Base-by-base conservation (phyloP, 2,888 invertebrate genomes). In the Agrypnus murinus region DNA sequence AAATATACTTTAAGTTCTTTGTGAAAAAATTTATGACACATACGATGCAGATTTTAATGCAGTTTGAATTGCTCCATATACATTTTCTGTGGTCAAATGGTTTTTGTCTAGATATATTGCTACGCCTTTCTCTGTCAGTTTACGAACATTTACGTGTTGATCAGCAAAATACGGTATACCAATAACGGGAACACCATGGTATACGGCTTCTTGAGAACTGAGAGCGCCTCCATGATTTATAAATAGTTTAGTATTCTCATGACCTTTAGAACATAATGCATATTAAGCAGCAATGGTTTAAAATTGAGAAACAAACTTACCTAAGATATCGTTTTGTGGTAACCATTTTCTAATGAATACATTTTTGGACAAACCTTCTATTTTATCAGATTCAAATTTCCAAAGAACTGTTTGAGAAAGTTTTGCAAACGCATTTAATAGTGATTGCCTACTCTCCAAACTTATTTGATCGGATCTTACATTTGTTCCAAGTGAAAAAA, bases 291-390 rank as follows among this genome's bases (percentile, higher is more conserved):
- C n/a, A n/a, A n/a, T n/a, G n/a, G n/a, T n/a, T n/a, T n/a, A n/a
- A n/a, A n/a, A n/a, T n/a, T n/a, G n/a, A n/a, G n/a, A n/a, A n/a
- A n/a, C n/a, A n/a, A n/a, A n/a, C n/a, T 65, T 69, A 78, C 84
- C 84, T 53, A 86, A 74, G 58, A 85, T 77, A 72, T 84, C 84
- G 50, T 80, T 81, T 72, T 85, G 85, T 1, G 85, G 83, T 12
- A 83, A 74, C 84, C 84, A 85, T 59, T 81, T 81, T 15, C 71
- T 71, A 3, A 83, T 64, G 64, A 80, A 77, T 0, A 86, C 83
- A 74, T 86, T 85, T 14, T 73, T 59, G 0, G 85, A 82, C n/a
- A 83, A 60, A 60, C 78, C 77, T 2, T 74, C 62, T 65, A 82
- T 65, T 12, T 82, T 81, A 36, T 66, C 59, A 2, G 46, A 36